A percentile compares a stretch with the other conserved stretches of the same genome.
phyloP scores from a whole-genome alignment of 2,113 vertebrate genomes.

The Phocoena sinus region DNA sequence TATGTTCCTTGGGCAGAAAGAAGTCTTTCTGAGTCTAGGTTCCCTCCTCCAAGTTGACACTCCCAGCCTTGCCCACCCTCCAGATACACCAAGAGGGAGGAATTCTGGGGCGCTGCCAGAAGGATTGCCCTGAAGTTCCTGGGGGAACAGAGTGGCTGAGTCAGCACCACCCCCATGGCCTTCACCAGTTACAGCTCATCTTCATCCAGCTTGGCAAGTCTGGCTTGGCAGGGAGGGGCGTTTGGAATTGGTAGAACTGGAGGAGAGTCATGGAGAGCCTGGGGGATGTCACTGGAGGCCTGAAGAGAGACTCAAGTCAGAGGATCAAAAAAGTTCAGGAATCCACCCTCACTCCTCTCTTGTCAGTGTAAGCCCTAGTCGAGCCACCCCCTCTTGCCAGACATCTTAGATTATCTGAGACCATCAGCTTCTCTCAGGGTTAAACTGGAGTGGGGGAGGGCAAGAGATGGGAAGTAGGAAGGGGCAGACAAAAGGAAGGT shows the following conservation, averaged over 20 bases:
- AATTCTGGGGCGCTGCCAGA: background rate
- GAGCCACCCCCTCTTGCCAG: background rate
- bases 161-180: background rate
- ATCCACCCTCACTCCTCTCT: background rate
- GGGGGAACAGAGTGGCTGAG: constrained; percentile 19
- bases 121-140: constrained; percentile 47
- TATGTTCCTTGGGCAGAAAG: background rate
- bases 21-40: constrained; percentile 22
- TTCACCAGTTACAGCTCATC: constrained; percentile 85
- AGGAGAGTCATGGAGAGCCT: constrained; percentile 26
- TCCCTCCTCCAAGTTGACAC: background rate
- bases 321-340: background rate
- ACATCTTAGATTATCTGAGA: background rate
- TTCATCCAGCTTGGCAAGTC: constrained; percentile 88
- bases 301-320: constrained; percentile 49
- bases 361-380: background rate
- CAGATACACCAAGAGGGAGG: constrained; percentile 11
- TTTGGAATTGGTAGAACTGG: background rate
- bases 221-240: constrained; percentile 58
- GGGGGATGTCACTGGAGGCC: constrained; percentile 36
- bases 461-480: background rate
- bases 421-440: background rate
- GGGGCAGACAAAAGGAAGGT: background rate
- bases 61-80: constrained; percentile 20
- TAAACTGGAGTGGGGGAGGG: background rate